Percentiles rank a stretch among this genome's conserved stretches.
These are phyloP conservation scores for Thecophora atra DNA, from an alignment of 2,888 invertebrate genomes.

Conservation along the genomic window DNA sequence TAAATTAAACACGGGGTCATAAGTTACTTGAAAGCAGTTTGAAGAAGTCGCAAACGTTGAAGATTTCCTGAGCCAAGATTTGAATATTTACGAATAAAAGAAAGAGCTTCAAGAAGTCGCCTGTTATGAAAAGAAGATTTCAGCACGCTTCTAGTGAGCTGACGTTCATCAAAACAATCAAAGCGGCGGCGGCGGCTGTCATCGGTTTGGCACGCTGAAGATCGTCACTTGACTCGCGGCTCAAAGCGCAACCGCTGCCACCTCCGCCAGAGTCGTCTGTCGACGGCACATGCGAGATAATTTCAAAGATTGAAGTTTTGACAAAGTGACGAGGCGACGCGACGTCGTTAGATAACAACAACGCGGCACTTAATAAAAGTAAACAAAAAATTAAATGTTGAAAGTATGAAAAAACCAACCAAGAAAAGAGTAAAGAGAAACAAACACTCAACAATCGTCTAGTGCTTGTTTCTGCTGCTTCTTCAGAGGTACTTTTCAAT, in stretches of 20 bases:
- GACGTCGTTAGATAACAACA: conserved; percentile 25
- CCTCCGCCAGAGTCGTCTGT: neutral
- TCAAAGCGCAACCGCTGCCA: conserved; percentile 14
- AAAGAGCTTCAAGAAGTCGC: no score
- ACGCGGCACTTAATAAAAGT: conserved; percentile 42
- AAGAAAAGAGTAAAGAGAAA: conserved; percentile 7
- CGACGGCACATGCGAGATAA: conserved; percentile 42
- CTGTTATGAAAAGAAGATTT: neutral
- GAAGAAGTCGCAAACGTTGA: no score
- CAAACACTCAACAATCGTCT: conserved; percentile 37
- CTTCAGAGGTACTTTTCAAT: neutral
- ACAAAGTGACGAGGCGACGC: conserved; percentile 6
- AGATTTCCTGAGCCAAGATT: no score
- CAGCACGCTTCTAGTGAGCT: conserved; percentile 1
- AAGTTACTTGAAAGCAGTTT: no score
- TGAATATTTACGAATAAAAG: no score
- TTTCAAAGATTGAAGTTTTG: conserved; percentile 30
- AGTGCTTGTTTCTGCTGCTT: neutral
- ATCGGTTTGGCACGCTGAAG: conserved; percentile 29
- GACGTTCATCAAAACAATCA: conserved; percentile 27
- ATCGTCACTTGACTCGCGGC: conserved; percentile 21
- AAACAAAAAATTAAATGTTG: conserved; percentile 36
- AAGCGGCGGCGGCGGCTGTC: conserved; percentile 24
- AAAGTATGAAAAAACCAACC: conserved; percentile 18
- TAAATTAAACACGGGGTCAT: no score